A percentile compares a stretch with the other conserved stretches of the same genome.
Conservation (phyloP, 2,113 vertebrate genomes). For the western clawed frog (Xenopus tropicalis) region UCB_Xtro_10.0 CM004443.2:215849501-215850000, state of each 20-base stretch:
- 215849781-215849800: conserved; percentile 79
- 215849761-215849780: conserved; percentile 72
- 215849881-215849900: too few species aligned
- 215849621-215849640: too few species aligned
- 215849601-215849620: too few species aligned
- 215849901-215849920: rapidly evolving
- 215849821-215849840: conserved; percentile 90
- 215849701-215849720: conserved; percentile 89
- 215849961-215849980: conserved; percentile 90
- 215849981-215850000: conserved; percentile 87
- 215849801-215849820: conserved; percentile 92
- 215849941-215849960: conserved; percentile 82
- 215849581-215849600: too few species aligned
- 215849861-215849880: too few species aligned
- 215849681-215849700: conserved; percentile 91
- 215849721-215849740: conserved; percentile 94
- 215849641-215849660: conserved; percentile 66
- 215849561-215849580: too few species aligned
- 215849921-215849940: too few species aligned
- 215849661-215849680: conserved; percentile 88
- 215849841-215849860: neutral
- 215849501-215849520: too few species aligned
- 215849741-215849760: conserved; percentile 85
- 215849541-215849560: too few species aligned
- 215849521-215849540: too few species aligned